phyloP scores from a whole-genome alignment of 2,888 invertebrate genomes.

The Lasioglossum marginatum region DNA sequence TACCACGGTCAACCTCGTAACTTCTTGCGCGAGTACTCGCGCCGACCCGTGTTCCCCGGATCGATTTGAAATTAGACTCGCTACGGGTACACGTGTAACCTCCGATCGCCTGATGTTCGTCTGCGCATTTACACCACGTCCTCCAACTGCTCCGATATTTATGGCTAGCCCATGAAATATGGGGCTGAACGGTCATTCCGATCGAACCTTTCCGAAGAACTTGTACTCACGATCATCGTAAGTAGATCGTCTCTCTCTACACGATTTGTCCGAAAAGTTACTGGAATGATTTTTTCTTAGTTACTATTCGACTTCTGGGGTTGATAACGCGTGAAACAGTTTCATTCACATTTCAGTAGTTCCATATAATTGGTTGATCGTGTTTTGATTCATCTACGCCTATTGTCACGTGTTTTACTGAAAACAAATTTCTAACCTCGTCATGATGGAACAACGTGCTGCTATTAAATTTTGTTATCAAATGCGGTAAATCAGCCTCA shows the following conservation, averaged over 20 bases:
- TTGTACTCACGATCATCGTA: neutral
- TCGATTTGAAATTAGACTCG: constrained; percentile 42
- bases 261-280: too few species aligned
- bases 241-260: neutral
- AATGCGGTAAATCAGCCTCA: too few species aligned
- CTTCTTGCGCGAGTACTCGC: constrained; percentile 30
- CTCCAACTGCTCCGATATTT: neutral
- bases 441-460: too few species aligned
- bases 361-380: too few species aligned
- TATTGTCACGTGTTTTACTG: too few species aligned
- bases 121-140: neutral
- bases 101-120: neutral
- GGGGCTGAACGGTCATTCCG: neutral
- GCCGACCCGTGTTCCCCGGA: constrained; percentile 19
- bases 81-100: constrained; percentile 37
- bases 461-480: too few species aligned
- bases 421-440: too few species aligned
- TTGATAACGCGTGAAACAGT: too few species aligned
- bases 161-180: neutral
- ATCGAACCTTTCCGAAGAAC: neutral
- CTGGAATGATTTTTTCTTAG: too few species aligned
- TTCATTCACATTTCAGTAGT: too few species aligned
- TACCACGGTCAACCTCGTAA: constrained; percentile 47
- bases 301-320: too few species aligned
- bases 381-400: too few species aligned